A percentile compares a stretch with the other conserved stretches of the same genome.
Evolutionary conservation across 2,113 vertebrate species (phyloP).

Genomic region (Dunckerocampus dactyliophorus): DNA sequence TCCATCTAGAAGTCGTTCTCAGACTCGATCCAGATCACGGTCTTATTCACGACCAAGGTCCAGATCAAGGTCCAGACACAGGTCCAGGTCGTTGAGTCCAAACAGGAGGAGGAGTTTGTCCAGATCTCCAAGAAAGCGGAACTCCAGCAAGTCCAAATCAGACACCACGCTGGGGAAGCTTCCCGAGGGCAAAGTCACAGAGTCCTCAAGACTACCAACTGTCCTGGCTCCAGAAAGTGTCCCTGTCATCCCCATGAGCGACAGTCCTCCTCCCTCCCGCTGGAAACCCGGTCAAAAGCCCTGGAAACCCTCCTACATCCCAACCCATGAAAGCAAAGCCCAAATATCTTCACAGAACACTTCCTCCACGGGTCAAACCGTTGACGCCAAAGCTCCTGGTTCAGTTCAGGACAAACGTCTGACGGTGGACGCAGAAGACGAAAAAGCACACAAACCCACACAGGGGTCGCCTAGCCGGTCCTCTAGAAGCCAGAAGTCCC

Average conservation of each 20-base stretch:
- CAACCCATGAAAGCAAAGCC: conserved; percentile 86
- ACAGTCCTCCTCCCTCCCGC: conserved; percentile 94
- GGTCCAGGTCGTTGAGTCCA: conserved; percentile 56
- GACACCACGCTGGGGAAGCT: conserved; percentile 67
- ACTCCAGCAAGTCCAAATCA: conserved; percentile 61
- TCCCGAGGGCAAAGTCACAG: conserved; percentile 63
- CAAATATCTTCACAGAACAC: conserved; percentile 71
- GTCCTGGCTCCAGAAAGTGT: conserved; percentile 70
- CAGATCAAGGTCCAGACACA: conserved; percentile 61
- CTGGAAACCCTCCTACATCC: conserved; percentile 94
- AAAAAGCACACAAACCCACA: conserved; percentile 70
- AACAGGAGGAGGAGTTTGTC: conserved; percentile 62
- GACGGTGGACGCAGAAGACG: conserved; percentile 64
- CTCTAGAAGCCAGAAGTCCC: conserved; percentile 76
- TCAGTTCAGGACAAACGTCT: conserved; percentile 51
- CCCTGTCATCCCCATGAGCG: conserved; percentile 88
- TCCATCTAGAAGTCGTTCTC: conserved; percentile 50
- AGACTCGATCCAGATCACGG: conserved; percentile 68
- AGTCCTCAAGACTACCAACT: conserved; percentile 52
- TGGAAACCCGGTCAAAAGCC: conserved; percentile 98
- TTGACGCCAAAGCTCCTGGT: conserved; percentile 61
- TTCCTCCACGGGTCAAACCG: conserved; percentile 38
- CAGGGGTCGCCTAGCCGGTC: conserved; percentile 74
- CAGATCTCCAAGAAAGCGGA: conserved; percentile 71
- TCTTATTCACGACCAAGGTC: conserved; percentile 76